Percentiles rank a stretch among this genome's conserved stretches.
Evolutionary conservation across 2,113 vertebrate species (phyloP).

Genomic region (Ctenodactylus gundi): DNA sequence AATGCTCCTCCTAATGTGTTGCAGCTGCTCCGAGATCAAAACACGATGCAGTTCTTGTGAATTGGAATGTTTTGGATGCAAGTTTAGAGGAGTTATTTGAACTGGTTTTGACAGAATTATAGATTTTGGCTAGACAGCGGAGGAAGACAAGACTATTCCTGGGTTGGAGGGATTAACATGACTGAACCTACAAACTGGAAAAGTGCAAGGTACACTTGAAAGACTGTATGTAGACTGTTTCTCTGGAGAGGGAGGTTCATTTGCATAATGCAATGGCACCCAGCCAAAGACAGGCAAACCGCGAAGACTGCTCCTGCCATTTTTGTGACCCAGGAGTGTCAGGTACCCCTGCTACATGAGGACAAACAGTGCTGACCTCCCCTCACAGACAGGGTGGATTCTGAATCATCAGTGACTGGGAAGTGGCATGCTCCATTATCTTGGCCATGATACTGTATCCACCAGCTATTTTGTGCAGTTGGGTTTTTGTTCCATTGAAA

Average conservation of each 20-base stretch:
- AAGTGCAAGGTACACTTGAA: conserved; percentile 38
- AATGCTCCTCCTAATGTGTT: background rate
- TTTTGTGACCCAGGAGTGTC: background rate
- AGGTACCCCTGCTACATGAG: conserved; percentile 51
- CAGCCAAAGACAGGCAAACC: conserved; percentile 32
- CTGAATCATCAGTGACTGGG: conserved; percentile 47
- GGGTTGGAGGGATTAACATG: background rate
- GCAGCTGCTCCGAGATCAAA: background rate
- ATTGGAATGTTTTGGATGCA: background rate
- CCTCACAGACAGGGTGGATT: conserved; percentile 4
- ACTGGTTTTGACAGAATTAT: conserved; percentile 48
- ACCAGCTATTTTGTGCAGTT: background rate
- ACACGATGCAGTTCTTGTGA: background rate
- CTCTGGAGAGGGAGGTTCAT: conserved; percentile 38
- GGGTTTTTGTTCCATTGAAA: background rate
- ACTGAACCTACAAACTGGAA: conserved; percentile 16
- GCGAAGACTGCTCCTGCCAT: background rate
- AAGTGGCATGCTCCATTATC: conserved; percentile 49
- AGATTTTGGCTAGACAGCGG: conserved; percentile 36
- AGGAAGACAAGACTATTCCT: conserved; percentile 28
- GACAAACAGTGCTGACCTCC: conserved; percentile 65
- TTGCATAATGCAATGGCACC: conserved; percentile 9
- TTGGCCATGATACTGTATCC: conserved; percentile 49
- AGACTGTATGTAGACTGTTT: background rate
- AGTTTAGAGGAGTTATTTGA: background rate